phyloP scores from a whole-genome alignment of 2,888 invertebrate species.

The Malthinus flaveolus region DNA sequence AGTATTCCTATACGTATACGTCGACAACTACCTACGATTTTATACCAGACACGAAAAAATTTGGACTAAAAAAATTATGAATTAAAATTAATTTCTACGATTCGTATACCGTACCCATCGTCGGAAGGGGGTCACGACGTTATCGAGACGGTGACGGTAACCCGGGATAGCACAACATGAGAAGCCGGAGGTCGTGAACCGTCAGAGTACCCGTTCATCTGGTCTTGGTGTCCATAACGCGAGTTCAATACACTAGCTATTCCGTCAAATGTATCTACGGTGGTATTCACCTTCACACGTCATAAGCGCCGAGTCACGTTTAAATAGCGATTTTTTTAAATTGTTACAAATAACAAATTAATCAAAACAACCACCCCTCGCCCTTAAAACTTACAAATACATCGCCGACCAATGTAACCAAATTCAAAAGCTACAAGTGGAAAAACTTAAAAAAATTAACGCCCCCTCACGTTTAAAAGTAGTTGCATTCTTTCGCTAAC shows the following conservation, averaged over 20 bases:
- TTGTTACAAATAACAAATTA: not conserved
- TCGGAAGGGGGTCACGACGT: conserved; percentile 18
- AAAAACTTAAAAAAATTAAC: no score
- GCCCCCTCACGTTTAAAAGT: no score
- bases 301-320: conserved; percentile 7
- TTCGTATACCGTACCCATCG: not conserved
- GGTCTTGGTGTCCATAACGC: conserved; percentile 29
- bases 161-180: conserved; percentile 13
- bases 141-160: conserved; percentile 13
- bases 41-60: not conserved
- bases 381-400: no score
- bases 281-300: conserved; percentile 19
- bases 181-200: conserved; percentile 28
- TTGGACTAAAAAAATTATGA: not conserved
- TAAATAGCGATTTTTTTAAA: conserved; percentile 1
- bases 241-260: conserved; percentile 43
- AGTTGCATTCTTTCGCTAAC: no score
- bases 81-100: not conserved
- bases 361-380: no score
- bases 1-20: not conserved
- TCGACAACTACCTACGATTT: not conserved
- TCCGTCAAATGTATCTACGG: conserved; percentile 34
- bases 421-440: no score
- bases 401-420: no score
- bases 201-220: conserved; percentile 26